phyloP scores from a whole-genome alignment of 2,113 vertebrate species.

The Myrmophylax atrothorax region DNA sequence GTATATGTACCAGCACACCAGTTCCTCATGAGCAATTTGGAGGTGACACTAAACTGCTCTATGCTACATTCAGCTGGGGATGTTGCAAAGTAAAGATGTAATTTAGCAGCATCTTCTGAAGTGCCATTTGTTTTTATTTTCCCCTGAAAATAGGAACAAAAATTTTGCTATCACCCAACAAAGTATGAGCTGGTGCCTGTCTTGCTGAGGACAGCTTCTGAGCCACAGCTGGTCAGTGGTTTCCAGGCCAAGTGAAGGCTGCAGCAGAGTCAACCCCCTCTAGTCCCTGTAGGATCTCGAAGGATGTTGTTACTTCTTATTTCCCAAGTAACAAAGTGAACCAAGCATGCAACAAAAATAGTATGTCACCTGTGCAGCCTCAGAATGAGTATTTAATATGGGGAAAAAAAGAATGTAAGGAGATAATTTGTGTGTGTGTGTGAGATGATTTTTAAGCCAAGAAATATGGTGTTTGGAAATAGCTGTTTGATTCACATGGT shows the following conservation, averaged over 20 bases:
- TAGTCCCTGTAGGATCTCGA: background rate
- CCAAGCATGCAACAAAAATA: background rate
- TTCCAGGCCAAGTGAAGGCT: background rate
- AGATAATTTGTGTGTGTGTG: background rate
- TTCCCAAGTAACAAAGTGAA: background rate
- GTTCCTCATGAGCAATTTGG: background rate
- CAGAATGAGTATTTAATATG: background rate
- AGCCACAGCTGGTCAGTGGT: background rate
- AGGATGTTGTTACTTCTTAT: background rate
- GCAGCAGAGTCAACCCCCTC: background rate
- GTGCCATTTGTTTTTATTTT: background rate
- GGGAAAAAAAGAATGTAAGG: accelerated
- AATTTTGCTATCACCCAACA: background rate
- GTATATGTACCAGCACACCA: background rate
- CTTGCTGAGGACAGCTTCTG: background rate
- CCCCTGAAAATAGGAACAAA: background rate
- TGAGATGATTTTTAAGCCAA: background rate
- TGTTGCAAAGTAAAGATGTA: background rate
- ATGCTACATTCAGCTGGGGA: background rate
- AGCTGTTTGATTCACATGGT: background rate
- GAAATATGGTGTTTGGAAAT: background rate
- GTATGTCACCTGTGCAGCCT: background rate
- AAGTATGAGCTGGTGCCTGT: background rate
- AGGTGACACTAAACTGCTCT: background rate
- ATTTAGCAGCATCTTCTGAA: background rate